Evolutionary conservation across 2,113 vertebrate species (phyloP).

Genomic region (Bungarus multicinctus): DNA sequence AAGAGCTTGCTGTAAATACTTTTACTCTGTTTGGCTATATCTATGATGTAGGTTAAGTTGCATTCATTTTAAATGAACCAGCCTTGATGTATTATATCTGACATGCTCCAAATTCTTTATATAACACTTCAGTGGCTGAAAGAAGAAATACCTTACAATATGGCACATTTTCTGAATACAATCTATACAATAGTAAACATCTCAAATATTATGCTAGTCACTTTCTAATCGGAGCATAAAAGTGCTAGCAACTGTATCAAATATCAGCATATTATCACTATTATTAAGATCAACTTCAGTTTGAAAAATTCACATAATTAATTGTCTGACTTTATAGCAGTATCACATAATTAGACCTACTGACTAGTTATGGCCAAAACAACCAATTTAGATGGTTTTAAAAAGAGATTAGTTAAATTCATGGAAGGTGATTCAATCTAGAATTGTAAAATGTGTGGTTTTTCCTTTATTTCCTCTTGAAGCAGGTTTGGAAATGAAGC

Average conservation of each 20-base stretch:
- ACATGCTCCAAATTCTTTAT: constrained; percentile 14
- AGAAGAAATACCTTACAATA: neutral
- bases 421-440: neutral
- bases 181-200: constrained; percentile 14
- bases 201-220: neutral
- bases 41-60: constrained; percentile 11
- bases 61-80: constrained; percentile 27
- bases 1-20: constrained; percentile 19
- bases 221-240: neutral
- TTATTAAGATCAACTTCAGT: constrained; percentile 6
- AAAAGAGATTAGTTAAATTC: neutral
- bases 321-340: neutral
- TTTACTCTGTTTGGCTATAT: neutral
- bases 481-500: neutral
- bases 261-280: neutral
- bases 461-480: neutral
- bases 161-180: neutral
- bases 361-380: neutral
- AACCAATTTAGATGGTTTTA: neutral
- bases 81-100: constrained; percentile 13
- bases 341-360: neutral
- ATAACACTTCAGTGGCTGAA: neutral
- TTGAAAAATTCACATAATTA: neutral
- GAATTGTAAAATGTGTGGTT: neutral
- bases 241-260: neutral